Base-by-base conservation (phyloP, 1,140 invertebrate genomes). In the Gryon sp. region DNA sequence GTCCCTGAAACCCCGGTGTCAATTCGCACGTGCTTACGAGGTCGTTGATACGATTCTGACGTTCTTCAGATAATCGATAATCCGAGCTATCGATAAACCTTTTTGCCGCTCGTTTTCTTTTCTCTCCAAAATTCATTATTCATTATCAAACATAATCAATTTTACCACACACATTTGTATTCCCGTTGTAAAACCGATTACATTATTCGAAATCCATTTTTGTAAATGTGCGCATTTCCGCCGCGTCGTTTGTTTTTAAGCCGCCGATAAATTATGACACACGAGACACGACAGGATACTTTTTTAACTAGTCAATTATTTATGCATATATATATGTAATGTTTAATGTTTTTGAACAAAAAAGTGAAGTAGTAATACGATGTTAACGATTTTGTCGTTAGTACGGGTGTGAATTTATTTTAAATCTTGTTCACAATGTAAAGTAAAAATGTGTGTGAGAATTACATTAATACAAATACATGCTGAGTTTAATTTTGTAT, bases 11-110 rank as follows among this genome's bases (percentile, higher is more conserved):
- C 74, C 66, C 65, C 60, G 48, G 68, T 68, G 75, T 78, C 57
- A 65, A 73, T 78, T 78, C 75, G 62, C 75, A 77, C 75, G 75
- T 77, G 68, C 60, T 77, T 60, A 43, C 62, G 62, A 68, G 75
- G 75, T 69, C 68, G 62, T 78, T 78, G 68, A 69, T 73, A 73
- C 63, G 68, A 50, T 68, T 77, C 68, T 40, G 46, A 68, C 40
- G 43, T 77, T 55, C 62, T 53, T 48, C 15, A 43, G 66, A 53
- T 60, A 66, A 76, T 70, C 65, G 65, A 76, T 76, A 68, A 69
- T 62, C 57, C 40, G n/a, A 22, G 14, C n/a, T 20, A 34, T 46
- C 22, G 60, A 66, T 52, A 28, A n/a, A n/a, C n/a, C n/a, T n/a
- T n/a, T n/a, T n/a, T n/a, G n/a, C n/a, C n/a, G n/a, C n/a, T n/a